phyloP scores from a whole-genome alignment of 2,888 invertebrate genomes.

The Caenorhabditis panamensis region DNA sequence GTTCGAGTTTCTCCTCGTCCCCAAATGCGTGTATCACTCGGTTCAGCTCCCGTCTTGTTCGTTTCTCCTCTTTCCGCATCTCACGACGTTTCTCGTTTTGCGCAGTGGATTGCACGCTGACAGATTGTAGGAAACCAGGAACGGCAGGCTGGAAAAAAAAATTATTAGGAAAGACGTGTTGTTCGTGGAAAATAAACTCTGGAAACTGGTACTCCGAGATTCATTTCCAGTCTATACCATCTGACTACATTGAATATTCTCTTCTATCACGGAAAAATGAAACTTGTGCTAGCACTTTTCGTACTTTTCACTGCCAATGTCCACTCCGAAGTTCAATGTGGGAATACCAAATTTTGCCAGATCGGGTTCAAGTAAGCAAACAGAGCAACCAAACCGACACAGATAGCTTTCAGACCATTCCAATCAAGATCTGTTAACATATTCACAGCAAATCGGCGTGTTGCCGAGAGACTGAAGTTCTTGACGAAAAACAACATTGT shows the following conservation, averaged over 20 bases:
- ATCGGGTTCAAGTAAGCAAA: constrained; percentile 28
- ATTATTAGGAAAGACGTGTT: too few species aligned
- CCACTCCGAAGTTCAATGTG: constrained; percentile 37
- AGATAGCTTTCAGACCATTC: constrained; percentile 41
- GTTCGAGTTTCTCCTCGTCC: constrained; percentile 72
- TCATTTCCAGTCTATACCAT: not conserved
- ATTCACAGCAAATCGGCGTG: not conserved
- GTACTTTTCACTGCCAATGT: constrained; percentile 3
- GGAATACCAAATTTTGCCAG: constrained; percentile 23
- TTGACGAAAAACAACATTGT: not conserved
- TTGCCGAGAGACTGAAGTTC: not conserved
- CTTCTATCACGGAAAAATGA: constrained; percentile 13
- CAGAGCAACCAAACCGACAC: not conserved
- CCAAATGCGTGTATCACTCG: constrained; percentile 88
- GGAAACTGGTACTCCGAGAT: constrained; percentile 4
- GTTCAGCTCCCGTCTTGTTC: constrained; percentile 64
- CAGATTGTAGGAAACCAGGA: constrained; percentile 64
- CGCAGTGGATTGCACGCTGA: constrained; percentile 70
- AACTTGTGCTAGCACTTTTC: constrained; percentile 26
- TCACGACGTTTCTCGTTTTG: constrained; percentile 68
- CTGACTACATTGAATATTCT: not conserved
- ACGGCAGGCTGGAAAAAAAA: constrained; percentile 47
- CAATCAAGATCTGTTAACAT: not conserved
- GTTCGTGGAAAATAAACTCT: too few species aligned
- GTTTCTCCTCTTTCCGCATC: constrained; percentile 72